phyloP scores from a whole-genome alignment of 2,113 vertebrate species.

The Hiodon tergisus region DNA sequence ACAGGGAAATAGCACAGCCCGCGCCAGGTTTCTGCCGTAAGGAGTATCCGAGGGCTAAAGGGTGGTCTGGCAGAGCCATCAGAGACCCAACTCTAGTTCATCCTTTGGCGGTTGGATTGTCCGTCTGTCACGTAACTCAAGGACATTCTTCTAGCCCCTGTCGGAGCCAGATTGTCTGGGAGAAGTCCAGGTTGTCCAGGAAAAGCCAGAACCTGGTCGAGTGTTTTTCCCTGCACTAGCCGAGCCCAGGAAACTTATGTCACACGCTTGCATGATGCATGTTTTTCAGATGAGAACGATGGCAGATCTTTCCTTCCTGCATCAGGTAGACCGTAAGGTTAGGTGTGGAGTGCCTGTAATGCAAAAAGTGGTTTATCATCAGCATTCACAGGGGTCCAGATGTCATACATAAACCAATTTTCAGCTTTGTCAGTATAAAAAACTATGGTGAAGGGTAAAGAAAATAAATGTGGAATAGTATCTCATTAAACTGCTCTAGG shows the following conservation, averaged over 20 bases:
- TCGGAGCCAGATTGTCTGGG: slow-evolving; percentile 28
- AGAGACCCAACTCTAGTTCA: neutral
- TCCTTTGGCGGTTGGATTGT: neutral
- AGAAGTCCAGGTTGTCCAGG: slow-evolving; percentile 18
- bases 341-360: neutral
- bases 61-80: neutral
- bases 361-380: neutral
- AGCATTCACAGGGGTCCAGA: neutral
- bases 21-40: slow-evolving; percentile 2
- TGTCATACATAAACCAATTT: neutral
- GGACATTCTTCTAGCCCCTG: slow-evolving; percentile 7
- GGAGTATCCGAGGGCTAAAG: neutral
- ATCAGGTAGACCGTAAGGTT: neutral
- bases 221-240: too few relatives aligned
- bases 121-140: neutral
- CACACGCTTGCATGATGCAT: too few relatives aligned
- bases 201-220: too few relatives aligned
- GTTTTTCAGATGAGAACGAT: too few relatives aligned
- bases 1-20: neutral
- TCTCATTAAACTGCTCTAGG: too few relatives aligned
- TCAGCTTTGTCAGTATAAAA: too few relatives aligned
- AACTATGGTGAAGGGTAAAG: too few relatives aligned
- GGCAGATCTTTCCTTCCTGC: too few relatives aligned
- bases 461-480: too few relatives aligned
- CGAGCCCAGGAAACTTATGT: slow-evolving; percentile 21